A percentile compares a stretch with the other conserved stretches of the same genome.
Evolutionary conservation across 2,113 vertebrate genomes (phyloP).

Genomic region (Pandion haliaetus): DNA sequence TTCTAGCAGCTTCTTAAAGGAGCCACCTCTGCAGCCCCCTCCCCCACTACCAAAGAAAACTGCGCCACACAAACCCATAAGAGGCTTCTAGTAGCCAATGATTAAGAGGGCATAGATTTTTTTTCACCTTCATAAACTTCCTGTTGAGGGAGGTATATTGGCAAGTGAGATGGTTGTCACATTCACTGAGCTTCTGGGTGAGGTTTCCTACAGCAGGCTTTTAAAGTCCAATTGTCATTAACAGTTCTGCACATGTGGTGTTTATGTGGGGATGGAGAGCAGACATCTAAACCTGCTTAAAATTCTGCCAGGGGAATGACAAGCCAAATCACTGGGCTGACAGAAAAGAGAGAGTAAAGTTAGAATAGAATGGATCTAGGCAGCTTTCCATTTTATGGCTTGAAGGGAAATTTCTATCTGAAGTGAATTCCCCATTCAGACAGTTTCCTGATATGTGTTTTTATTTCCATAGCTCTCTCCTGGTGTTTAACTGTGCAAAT

Average conservation of each 20-base stretch:
- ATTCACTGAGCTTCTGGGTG: not conserved
- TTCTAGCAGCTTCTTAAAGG: no score
- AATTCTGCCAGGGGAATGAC: not conserved
- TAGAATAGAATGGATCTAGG: not conserved
- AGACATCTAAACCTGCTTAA: not conserved
- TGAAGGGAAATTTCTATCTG: not conserved
- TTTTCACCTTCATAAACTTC: not conserved
- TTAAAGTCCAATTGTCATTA: not conserved
- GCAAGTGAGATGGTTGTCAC: not conserved
- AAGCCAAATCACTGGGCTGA: not conserved
- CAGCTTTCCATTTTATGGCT: not conserved
- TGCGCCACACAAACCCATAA: no score
- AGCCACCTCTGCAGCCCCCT: no score
- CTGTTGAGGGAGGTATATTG: not conserved
- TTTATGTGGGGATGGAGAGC: not conserved
- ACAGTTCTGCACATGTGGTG: not conserved
- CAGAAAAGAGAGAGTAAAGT: not conserved
- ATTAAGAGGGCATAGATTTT: not conserved
- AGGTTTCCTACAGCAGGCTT: not conserved
- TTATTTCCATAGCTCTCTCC: not conserved
- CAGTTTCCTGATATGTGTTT: not conserved
- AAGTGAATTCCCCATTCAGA: not conserved
- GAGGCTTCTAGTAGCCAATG: not conserved
- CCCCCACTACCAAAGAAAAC: no score
- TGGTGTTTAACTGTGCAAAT: conserved; percentile 16